Percentiles rank a stretch among this genome's conserved stretches.
phyloP scores from a whole-genome alignment of 2,797 vertebrate genomes.

The Kryptolebias ocellatus region DNA sequence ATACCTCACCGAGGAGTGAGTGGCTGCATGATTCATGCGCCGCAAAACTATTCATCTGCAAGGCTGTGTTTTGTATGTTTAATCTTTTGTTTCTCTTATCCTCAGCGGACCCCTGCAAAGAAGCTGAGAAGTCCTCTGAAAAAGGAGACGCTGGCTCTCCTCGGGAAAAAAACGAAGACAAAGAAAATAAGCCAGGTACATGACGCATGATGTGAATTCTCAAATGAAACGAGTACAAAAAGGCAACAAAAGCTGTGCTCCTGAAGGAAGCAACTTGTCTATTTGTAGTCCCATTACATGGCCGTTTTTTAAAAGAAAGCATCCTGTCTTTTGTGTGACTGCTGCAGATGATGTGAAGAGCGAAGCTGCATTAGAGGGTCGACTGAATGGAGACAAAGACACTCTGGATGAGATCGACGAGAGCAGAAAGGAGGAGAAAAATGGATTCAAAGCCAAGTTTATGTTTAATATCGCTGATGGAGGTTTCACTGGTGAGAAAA shows the following conservation, averaged over 20 bases:
- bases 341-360: slow-evolving; percentile 82
- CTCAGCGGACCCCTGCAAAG: slow-evolving; percentile 81
- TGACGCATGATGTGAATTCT: neutral
- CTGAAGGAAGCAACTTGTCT: neutral
- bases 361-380: slow-evolving; percentile 84
- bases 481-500: slow-evolving; percentile 91
- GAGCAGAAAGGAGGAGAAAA: slow-evolving; percentile 88
- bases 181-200: slow-evolving; percentile 88
- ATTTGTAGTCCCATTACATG: neutral
- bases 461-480: slow-evolving; percentile 99
- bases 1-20: slow-evolving; percentile 78
- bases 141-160: slow-evolving; percentile 79
- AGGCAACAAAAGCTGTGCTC: neutral
- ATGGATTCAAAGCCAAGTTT: slow-evolving; percentile 87
- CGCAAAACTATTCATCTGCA: slow-evolving; percentile 2
- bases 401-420: slow-evolving; percentile 87
- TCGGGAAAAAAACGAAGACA: slow-evolving; percentile 81
- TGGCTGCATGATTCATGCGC: neutral
- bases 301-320: neutral
- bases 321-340: slow-evolving; percentile 21
- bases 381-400: slow-evolving; percentile 91
- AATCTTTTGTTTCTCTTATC: slow-evolving; percentile 26
- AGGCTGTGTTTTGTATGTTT: slow-evolving; percentile 24
- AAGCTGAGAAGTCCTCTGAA: slow-evolving; percentile 83
- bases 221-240: slow-evolving; percentile 9